Percentiles rank a stretch among this genome's conserved stretches.
These are phyloP conservation scores for Ormyrus rosae DNA, from an alignment of 2,888 invertebrate species.

Conservation along the genomic window DNA sequence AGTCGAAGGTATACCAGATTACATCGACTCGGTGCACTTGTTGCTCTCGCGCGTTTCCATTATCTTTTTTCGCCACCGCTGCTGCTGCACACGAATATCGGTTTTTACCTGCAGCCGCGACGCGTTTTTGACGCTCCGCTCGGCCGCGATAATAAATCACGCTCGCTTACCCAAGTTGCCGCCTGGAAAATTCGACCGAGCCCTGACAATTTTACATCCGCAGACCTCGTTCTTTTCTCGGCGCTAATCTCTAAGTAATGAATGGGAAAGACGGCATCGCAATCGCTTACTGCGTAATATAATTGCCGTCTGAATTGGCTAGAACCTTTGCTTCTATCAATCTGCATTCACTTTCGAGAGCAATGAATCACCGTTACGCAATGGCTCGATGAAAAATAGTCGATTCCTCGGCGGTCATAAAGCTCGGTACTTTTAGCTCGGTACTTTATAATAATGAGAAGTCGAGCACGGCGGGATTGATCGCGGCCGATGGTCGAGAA, in stretches of 20 bases:
- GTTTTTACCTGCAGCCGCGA: conserved; percentile 44
- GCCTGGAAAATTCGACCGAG: background rate
- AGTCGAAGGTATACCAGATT: conserved; percentile 64
- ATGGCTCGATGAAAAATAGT: background rate
- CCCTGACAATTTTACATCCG: background rate
- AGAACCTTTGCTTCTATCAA: conserved; percentile 20
- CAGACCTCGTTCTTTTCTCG: background rate
- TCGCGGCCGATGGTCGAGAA: background rate
- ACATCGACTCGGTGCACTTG: conserved; percentile 64
- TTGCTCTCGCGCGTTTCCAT: conserved; percentile 59
- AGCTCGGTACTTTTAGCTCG: conserved; percentile 1
- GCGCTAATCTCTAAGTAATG: conserved; percentile 6
- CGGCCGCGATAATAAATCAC: background rate
- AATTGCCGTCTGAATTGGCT: conserved; percentile 26
- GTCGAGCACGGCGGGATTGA: background rate
- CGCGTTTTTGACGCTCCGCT: conserved; percentile 6
- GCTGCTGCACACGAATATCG: conserved; percentile 14
- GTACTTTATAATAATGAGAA: too few species aligned
- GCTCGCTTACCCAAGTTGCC: background rate
- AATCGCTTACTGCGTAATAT: background rate
- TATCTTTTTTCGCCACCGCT: conserved; percentile 40
- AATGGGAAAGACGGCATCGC: background rate
- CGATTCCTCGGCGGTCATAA: conserved; percentile 33
- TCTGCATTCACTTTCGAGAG: conserved; percentile 8
- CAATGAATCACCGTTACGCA: conserved; percentile 39